Base-by-base conservation (phyloP, 1,140 invertebrate species). In the Drosophila repletoides region DNA sequence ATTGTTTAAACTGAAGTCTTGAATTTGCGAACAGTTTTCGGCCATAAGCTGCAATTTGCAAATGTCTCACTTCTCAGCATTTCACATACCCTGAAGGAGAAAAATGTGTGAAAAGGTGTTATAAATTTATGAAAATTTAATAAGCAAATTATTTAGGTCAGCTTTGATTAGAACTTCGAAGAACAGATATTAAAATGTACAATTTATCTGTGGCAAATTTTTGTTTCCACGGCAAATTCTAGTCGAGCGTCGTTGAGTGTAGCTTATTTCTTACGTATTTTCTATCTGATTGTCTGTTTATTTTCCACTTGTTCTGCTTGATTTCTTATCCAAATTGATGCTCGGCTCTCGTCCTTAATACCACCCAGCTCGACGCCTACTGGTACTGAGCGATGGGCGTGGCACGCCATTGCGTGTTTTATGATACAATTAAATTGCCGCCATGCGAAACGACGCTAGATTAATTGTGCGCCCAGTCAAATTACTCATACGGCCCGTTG, bases 401-500 rank as follows among this genome's bases (percentile, higher is more conserved):
- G 61, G 49, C 40, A 29, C 38, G 68, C 43, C 63, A 48, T 69
- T 73, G 55, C 69, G 60, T 74, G 80, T 70, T 83, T 84, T 84
- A 84, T 84, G 61, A 45, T 65, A 83, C 74, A 77, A 84, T 77
- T 84, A 77, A 84, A 77, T 70, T 49, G 49, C 51, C 64, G 19
- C 22, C 45, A 49, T 66, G 60, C 69, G 58, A 43, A 40, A 56
- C 28, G 68, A 10, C 31, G 33, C 72, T 45, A 74, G 53, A 83
- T 83, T 83, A 83, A 83, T 83, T 84, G 79, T 58, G 53, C 64
- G 74, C 80, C 55, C 59, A 71, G 56, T 74, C 79, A 79, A 83
- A 83, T 83, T 83, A 86, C 79, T 84, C 79, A 83, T 83, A 83
- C 79, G 79, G 38, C 80, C 79, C 79, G 65, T 60, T 48, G 75